These are phyloP conservation scores for Leptobrachium leishanense DNA, from an alignment of 2,113 vertebrate species.

Conservation along the genomic window DNA sequence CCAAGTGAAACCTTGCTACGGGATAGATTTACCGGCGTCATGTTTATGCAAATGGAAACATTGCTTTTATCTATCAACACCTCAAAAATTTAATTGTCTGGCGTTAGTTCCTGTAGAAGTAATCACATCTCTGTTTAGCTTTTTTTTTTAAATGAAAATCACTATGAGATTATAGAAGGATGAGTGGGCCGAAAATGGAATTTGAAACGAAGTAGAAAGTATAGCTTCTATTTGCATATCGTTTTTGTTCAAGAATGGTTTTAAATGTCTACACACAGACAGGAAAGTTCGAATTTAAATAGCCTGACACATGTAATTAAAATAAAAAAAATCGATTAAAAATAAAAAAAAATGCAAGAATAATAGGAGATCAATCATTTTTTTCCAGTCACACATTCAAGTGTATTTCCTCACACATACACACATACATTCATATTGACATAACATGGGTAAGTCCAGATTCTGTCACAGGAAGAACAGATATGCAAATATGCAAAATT, in stretches of 20 bases:
- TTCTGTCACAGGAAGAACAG: no score
- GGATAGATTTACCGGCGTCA: conserved; percentile 68
- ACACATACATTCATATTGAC: neutral
- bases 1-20: conserved; percentile 68
- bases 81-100: conserved; percentile 80
- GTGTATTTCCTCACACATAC: no score
- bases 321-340: no score
- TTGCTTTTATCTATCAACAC: conserved; percentile 77
- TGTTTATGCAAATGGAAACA: conserved; percentile 80
- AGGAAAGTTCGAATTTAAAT: no score
- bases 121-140: conserved; percentile 80
- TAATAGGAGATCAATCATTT: no score
- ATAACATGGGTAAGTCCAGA: no score
- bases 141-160: conserved; percentile 80
- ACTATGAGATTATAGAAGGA: conserved; percentile 78
- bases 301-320: no score
- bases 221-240: conserved; percentile 76
- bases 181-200: conserved; percentile 82
- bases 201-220: conserved; percentile 74
- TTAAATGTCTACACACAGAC: no score
- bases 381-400: no score
- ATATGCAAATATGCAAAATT: no score
- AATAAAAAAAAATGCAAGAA: no score
- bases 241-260: conserved; percentile 56
- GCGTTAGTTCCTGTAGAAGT: conserved; percentile 79